Evolutionary conservation across 1,140 invertebrate genomes (phyloP), one percentile per base, ranked within the genome.

Genomic region (Drosophila virilis): DNA sequence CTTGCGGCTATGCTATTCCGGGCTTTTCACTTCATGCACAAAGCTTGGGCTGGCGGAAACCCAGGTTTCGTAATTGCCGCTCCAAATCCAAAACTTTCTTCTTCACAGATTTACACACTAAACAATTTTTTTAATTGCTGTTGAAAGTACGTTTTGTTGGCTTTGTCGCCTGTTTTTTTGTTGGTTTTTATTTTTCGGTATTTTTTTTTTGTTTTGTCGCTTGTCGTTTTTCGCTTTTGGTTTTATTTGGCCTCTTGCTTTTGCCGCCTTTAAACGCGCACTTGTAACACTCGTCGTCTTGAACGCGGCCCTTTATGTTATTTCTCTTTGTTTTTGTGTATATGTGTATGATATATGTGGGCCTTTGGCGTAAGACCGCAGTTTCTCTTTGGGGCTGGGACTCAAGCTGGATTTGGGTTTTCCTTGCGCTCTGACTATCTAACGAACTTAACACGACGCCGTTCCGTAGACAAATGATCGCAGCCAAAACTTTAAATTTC

Each of bases 391-490:
- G 48, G 22, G 48, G 12, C 55, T 67, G 54, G 50, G 28, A 33
- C 51, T 54, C 51, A 15, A 17, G 33, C 10, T 9, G 28, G 38
- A 12, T 37, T 37, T 50, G 0, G 51, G 15, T 35, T 58, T 55
- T 59, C 46, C 57, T 40, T 78, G 80, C 90, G 74, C 79, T 70
- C 66, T 46, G 35, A 33, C 10, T 57, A 74, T 90, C 77, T 91
- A 90, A 91, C 78, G 90, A 90, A 89, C 90, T 88, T 32, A 71
- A 80, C 90, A 71, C 86, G 78, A 60, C 78, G 90, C 74, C 80
- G 90, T 77, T 89, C 79, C 83, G 90, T 85, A 91, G 82, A 91
- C 83, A 91, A 91, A 89, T 91, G 90, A 91, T 85, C 90, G 81
- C 69, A 85, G 83, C 72, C 75, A 85, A 89, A 90, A 73, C 67